Base-by-base conservation (phyloP, 1,140 invertebrate genomes). In the Solenopsis fugax region DNA sequence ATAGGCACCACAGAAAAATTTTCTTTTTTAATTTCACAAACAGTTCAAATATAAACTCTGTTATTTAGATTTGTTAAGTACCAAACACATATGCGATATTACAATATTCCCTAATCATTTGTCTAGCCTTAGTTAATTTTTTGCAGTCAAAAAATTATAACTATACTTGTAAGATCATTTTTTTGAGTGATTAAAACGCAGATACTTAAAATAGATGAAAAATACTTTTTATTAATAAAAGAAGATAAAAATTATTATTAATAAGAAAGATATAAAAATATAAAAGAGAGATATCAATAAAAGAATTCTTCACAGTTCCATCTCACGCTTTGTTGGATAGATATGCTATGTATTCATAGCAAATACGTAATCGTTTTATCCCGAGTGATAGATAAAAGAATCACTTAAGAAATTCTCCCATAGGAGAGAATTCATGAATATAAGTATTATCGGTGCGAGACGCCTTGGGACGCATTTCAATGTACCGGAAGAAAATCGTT, bases 381-480 rank as follows among this genome's bases (percentile, higher is more conserved):
- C n/a, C 18, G 3, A 52, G 3, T 6, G 12, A 10, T 37, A 52
- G 9, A 54, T 84, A 50, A 29, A 78, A 69, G 37, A 80, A 78
- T 78, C 73, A 54, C 60, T 85, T 54, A 48, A 78, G 84, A 69
- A 67, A 78, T 67, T 86, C 21, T 56, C 6, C 50, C 18, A 5
- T 12, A 37, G 29, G 0, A 21, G 10, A 45, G 12, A 76, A 24
- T 18, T 16, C 16, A 41, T 9, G n/a, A 34, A 45, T 62, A 76
- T 62, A 62, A 9, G 18, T 50, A 52, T 82, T 71, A 54, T 50
- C 62, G 29, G 5, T 41, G 7, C 29, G n/a, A 48, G 45, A 41
- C 13, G 64, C 50, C 10, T 29, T 9, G 34, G n/a, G 21, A 52
- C 13, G 10, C 37, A 41, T 80, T 69, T 80, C 69, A 80, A 80